phyloP scores from a whole-genome alignment of 2,113 vertebrate genomes.

The Panthera tigris region DNA sequence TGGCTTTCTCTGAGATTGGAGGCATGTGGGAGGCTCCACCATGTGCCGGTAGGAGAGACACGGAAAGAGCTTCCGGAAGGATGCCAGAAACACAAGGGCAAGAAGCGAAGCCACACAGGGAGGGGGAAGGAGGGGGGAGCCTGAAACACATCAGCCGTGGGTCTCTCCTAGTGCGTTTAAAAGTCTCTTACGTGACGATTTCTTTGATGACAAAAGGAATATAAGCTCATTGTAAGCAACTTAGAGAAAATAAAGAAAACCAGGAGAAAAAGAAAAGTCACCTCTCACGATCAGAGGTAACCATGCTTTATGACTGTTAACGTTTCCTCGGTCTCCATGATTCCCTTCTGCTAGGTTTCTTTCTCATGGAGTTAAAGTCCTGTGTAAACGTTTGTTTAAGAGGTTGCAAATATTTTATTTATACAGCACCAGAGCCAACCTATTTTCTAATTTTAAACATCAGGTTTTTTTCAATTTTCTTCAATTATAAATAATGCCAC shows the following conservation, averaged over 20 bases:
- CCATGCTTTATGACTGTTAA: neutral
- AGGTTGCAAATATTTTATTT: neutral
- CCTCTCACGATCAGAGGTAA: neutral
- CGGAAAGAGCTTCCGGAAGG: neutral
- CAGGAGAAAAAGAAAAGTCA: neutral
- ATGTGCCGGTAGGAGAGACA: neutral
- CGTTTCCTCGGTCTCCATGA: neutral
- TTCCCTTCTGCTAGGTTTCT: neutral
- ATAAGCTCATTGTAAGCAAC: neutral
- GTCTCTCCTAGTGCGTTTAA: neutral
- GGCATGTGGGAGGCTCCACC: neutral
- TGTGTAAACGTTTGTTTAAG: neutral
- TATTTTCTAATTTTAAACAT: neutral
- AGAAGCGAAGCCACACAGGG: neutral
- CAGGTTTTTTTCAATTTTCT: neutral
- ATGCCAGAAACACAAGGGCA: rapidly evolving
- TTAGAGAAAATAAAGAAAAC: neutral
- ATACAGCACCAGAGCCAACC: neutral
- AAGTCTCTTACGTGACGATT: neutral
- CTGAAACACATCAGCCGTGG: rapidly evolving
- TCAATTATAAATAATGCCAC: neutral
- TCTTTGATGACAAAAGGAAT: neutral
- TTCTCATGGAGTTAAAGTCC: neutral
- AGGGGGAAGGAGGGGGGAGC: no score
- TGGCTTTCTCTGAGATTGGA: neutral